phyloP scores from a whole-genome alignment of 1,140 invertebrate genomes.

The Heliconius himera region DNA sequence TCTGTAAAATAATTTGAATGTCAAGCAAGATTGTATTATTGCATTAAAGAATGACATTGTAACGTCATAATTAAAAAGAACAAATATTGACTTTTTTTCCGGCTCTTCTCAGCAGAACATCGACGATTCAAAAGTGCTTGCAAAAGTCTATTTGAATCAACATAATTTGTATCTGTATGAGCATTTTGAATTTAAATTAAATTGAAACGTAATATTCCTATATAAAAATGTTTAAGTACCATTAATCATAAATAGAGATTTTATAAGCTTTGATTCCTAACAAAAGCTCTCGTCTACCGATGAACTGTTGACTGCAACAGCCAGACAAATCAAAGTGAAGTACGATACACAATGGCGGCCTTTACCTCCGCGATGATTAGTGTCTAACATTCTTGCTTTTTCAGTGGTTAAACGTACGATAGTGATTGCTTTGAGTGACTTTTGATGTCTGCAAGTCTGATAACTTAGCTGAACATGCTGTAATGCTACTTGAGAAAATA shows the following conservation, averaged over 20 bases:
- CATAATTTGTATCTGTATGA: no score
- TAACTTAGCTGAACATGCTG: not conserved
- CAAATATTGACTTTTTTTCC: no score
- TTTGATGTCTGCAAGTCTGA: not conserved
- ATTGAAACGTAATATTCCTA: not conserved
- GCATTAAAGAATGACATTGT: no score
- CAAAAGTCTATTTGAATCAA: no score
- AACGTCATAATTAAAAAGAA: no score
- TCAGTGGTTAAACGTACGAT: not conserved
- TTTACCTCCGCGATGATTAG: not conserved
- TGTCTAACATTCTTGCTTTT: not conserved
- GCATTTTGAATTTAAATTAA: no score
- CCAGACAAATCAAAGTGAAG: not conserved
- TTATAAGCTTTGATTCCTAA: not conserved
- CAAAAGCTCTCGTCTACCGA: not conserved
- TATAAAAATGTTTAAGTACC: not conserved
- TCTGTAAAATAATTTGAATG: no score
- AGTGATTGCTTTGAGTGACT: not conserved
- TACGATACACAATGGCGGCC: not conserved
- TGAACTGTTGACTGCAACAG: not conserved
- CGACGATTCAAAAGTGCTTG: no score
- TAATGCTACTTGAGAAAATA: not conserved
- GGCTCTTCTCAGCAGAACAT: no score
- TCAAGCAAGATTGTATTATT: no score
- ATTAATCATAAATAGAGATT: not conserved